Evolutionary conservation across 2,797 vertebrate genomes (phyloP).

Genomic region (Fistularia commersonii): DNA sequence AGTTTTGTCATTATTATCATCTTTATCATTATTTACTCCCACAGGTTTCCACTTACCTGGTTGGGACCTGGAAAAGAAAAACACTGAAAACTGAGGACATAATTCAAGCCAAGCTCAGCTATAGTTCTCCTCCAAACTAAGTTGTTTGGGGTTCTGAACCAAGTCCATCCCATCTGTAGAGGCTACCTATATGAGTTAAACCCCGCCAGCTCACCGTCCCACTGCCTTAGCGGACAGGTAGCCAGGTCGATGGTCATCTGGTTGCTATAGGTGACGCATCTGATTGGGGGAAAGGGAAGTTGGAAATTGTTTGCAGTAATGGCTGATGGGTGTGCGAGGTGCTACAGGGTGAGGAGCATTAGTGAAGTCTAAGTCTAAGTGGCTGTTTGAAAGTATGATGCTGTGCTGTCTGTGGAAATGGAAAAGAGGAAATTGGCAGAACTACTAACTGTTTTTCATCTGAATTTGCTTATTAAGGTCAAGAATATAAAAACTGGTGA

Average conservation of each 20-base stretch:
- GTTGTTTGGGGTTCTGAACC: slow-evolving; percentile 79
- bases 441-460: background rate
- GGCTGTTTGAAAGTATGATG: background rate
- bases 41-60: slow-evolving; percentile 62
- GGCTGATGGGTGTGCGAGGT: slow-evolving; percentile 11
- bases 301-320: slow-evolving; percentile 3
- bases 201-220: slow-evolving; percentile 80
- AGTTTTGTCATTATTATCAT: slow-evolving; percentile 4
- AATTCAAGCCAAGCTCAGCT: background rate
- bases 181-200: slow-evolving; percentile 76
- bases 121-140: background rate
- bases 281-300: slow-evolving; percentile 13
- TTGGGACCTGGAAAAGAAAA: slow-evolving; percentile 6
- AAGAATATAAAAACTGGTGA: background rate
- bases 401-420: slow-evolving; percentile 10
- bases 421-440: slow-evolving; percentile 2
- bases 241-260: slow-evolving; percentile 67
- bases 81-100: slow-evolving; percentile 3
- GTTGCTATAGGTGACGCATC: slow-evolving; percentile 19
- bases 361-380: slow-evolving; percentile 2
- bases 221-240: slow-evolving; percentile 84
- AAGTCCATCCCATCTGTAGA: slow-evolving; percentile 91
- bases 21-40: background rate
- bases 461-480: slow-evolving; percentile 6
- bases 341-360: slow-evolving; percentile 2